Conservation (phyloP, 2,888 invertebrate genomes). For the Apocheima hispidaria region DNA sequence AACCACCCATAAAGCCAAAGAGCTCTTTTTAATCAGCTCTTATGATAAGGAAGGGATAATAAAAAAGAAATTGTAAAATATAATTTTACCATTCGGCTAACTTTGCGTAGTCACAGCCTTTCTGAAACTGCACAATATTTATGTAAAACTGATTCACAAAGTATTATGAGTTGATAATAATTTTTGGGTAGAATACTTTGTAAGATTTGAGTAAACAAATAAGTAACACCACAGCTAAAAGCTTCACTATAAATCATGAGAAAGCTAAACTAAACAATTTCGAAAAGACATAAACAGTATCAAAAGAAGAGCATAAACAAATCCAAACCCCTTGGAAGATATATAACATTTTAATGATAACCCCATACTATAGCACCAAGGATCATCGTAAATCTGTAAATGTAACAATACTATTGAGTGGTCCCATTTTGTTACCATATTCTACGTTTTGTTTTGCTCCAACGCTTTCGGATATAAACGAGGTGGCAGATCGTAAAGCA, state of each 20-base stretch:
- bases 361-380: slow-evolving; percentile 60
- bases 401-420: slow-evolving; percentile 68
- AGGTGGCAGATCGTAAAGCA: slow-evolving; percentile 81
- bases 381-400: slow-evolving; percentile 71
- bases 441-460: slow-evolving; percentile 68
- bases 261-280: slow-evolving; percentile 50
- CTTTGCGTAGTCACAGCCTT: too few species aligned
- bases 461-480: slow-evolving; percentile 73
- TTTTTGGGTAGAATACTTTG: too few species aligned
- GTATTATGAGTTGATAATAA: too few species aligned
- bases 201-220: not conserved
- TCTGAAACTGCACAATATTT: too few species aligned
- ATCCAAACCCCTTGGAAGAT: slow-evolving; percentile 61
- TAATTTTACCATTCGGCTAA: too few species aligned
- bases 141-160: too few species aligned
- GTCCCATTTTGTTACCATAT: slow-evolving; percentile 70
- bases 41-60: too few species aligned
- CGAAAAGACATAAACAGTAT: slow-evolving; percentile 52
- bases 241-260: slow-evolving; percentile 47
- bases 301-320: slow-evolving; percentile 59
- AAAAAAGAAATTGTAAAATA: too few species aligned
- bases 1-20: too few species aligned
- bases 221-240: not conserved
- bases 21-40: too few species aligned
- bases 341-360: slow-evolving; percentile 69